Base-by-base conservation (phyloP, 2,888 invertebrate genomes). In the Nemotelus nigrinus region DNA sequence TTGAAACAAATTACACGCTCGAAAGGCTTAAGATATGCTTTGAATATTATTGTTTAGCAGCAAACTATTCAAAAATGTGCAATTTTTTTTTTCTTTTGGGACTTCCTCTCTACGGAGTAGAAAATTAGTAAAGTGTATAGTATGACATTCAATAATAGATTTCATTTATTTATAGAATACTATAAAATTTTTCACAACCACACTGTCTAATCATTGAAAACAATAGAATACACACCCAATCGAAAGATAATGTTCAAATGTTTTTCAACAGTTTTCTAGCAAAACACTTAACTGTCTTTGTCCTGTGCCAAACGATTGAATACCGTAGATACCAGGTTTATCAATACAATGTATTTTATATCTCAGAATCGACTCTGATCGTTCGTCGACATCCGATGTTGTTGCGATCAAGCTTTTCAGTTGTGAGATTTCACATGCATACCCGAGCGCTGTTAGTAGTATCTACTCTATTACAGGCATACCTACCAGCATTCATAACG, bases 221-320 rank as follows among this genome's bases (percentile, higher is more conserved):
- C 70, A 70, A 70, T 70, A 39, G 41, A 70, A 53, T 70, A 53
- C 70, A 70, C 70, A 70, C 70, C 70, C 44, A 55, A 70, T 70
- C 70, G 70, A 41, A 2, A 25, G 70, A 70, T 70, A 70, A 50
- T 70, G 70, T 3, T 25, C 53, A 70, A 70, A 70, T 70, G 65
- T 44, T 47, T 10, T n/a, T 70, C 4, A 10, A 10, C 70, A 55
- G 10, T 53, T 25, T 7, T 53, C 53, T 70, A 45, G 25, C 70
- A 70, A 70, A 70, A 70, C 70, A 70, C 55, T 47, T 47, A 70
- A 44, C 65, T 65, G 47, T 65, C 65, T 65, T 65, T 65, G n/a
- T n/a, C 58, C 58, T 6, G 43, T n/a, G 8, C 25, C 25, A 5
- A 43, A 63, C 63, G 43, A 63, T 63, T 41, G n/a, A 63, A 63